Conservation (phyloP, 2,888 invertebrate species). For the Xestia rhomboidea region DNA sequence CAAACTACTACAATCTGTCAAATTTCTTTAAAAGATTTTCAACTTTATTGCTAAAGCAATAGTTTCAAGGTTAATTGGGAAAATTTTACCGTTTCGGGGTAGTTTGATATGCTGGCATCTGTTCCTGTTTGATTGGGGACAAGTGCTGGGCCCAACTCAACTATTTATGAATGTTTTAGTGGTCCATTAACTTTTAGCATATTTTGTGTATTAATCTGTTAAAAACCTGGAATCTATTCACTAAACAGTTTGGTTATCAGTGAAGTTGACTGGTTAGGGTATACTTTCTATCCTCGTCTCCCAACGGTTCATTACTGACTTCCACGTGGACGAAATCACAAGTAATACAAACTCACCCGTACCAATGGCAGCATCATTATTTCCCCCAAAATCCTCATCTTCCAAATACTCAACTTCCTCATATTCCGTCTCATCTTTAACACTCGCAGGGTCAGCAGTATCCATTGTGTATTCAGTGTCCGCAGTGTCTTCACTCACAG, state of each 20-base stretch:
- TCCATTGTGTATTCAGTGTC: conserved; percentile 29
- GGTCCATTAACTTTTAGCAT: background rate
- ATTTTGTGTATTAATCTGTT: background rate
- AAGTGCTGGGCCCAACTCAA: background rate
- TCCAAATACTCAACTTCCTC: conserved; percentile 75
- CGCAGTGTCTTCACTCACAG: background rate
- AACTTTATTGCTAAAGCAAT: too few species aligned
- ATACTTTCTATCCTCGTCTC: background rate
- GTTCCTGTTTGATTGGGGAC: background rate
- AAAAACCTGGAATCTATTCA: background rate
- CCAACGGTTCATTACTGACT: background rate
- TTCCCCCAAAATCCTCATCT: conserved; percentile 52
- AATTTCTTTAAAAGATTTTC: too few species aligned
- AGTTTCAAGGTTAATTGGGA: too few species aligned
- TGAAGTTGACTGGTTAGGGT: background rate
- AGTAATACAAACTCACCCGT: conserved; percentile 38
- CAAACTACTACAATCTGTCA: too few species aligned
- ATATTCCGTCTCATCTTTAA: conserved; percentile 55
- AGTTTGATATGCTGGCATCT: too few species aligned
- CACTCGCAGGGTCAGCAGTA: background rate
- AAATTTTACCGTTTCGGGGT: too few species aligned
- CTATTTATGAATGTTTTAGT: background rate
- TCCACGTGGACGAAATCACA: background rate
- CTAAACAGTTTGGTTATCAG: background rate
- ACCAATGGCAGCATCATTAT: conserved; percentile 15